phyloP scores from a whole-genome alignment of 2,797 vertebrate species.

The Craterocephalus amniculus region DNA sequence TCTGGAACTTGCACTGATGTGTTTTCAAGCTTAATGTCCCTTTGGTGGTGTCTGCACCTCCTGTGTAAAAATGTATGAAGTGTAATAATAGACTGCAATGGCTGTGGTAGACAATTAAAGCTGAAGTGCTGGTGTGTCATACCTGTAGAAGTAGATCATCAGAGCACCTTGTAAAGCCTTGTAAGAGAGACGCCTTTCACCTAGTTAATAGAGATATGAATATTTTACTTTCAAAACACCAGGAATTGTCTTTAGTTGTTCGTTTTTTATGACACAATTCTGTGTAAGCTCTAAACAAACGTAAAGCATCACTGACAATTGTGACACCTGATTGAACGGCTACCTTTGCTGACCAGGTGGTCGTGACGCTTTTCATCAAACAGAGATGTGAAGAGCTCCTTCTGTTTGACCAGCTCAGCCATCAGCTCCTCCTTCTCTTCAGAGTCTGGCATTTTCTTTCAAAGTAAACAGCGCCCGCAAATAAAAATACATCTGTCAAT shows the following conservation, averaged over 20 bases:
- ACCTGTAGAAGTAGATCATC: constrained; percentile 99
- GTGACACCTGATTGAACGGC: constrained; percentile 10
- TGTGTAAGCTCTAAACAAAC: constrained; percentile 7
- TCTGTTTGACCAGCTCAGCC: constrained; percentile 89
- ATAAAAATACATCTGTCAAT: constrained; percentile 50
- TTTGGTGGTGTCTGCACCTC: constrained; percentile 8
- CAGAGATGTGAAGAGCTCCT: constrained; percentile 87
- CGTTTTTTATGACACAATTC: not conserved
- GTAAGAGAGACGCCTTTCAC: constrained; percentile 93
- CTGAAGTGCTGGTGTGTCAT: constrained; percentile 1
- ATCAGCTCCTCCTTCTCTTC: constrained; percentile 90
- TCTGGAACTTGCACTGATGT: constrained; percentile 10
- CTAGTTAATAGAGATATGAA: constrained; percentile 72
- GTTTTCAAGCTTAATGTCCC: constrained; percentile 15
- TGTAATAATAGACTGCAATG: constrained; percentile 21
- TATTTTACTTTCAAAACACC: not conserved
- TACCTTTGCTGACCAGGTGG: constrained; percentile 94
- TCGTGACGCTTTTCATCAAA: constrained; percentile 95
- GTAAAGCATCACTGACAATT: not conserved
- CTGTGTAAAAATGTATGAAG: constrained; percentile 2
- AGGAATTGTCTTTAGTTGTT: not conserved
- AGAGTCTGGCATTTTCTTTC: constrained; percentile 82
- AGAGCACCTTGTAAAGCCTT: constrained; percentile 94
- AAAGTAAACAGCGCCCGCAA: constrained; percentile 9
- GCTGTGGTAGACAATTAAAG: constrained; percentile 1